These are phyloP conservation scores for Drosophila repleta DNA, from an alignment of 1,140 invertebrate species.

Conservation along the genomic window DNA sequence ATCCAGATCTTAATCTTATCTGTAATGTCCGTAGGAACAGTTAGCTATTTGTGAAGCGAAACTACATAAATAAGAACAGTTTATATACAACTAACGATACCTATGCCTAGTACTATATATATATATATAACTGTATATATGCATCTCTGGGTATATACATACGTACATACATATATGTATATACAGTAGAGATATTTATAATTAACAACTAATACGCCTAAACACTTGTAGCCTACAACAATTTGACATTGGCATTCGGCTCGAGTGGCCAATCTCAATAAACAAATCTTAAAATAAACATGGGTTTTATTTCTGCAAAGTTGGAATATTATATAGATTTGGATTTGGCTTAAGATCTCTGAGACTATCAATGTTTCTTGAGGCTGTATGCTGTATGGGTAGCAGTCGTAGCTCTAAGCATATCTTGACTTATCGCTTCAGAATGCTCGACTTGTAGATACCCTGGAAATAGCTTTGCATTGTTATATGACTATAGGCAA, in stretches of 20 bases:
- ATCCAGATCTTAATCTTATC: not conserved
- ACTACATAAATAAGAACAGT: conserved; percentile 14
- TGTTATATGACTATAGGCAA: no score
- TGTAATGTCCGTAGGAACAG: conserved; percentile 1
- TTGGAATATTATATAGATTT: not conserved
- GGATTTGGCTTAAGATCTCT: no score
- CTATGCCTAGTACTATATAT: conserved; percentile 18
- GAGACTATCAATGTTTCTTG: no score
- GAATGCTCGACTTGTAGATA: no score
- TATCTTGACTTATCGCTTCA: no score
- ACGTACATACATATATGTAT: no score
- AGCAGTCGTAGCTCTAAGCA: no score
- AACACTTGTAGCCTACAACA: conserved; percentile 30
- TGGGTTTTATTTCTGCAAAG: no score
- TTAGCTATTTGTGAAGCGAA: conserved; percentile 12
- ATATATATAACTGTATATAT: conserved; percentile 9
- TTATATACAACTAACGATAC: conserved; percentile 24
- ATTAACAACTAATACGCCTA: conserved; percentile 21
- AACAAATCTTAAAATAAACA: conserved; percentile 29
- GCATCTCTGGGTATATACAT: not conserved
- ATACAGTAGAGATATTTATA: conserved; percentile 5
- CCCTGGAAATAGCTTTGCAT: no score
- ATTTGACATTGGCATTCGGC: conserved; percentile 29
- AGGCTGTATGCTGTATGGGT: no score
- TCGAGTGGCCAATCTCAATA: conserved; percentile 33